Evolutionary conservation across 1,140 invertebrate species (phyloP), one percentile per base, ranked within the genome.

Genomic region (Drosophila fuyamai): DNA sequence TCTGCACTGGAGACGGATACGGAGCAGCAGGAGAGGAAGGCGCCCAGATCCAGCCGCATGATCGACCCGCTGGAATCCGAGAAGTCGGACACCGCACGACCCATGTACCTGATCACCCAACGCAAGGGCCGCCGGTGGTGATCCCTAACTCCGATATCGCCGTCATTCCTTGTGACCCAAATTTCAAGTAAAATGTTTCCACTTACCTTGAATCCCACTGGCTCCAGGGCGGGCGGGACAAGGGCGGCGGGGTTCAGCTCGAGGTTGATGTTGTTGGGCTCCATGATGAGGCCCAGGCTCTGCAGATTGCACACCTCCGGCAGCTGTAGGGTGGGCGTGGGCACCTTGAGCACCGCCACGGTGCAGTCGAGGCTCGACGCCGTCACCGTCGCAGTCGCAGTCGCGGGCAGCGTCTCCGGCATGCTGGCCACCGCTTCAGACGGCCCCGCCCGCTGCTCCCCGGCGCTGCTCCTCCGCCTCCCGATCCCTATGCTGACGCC

Each of bases 271-370:
- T 89, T 89, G 29, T 89, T 88, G 4, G 83, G 84, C 72, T 88
- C 83, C 83, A 88, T 88, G n/a, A 88, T 83, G 38, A 88, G 76
- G 10, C 83, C 83, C 10, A 88, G 65, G 16, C 84, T 89, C 57
- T 89, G 85, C 7, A 89, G 59, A 40, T 89, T 81, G 53, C 80
- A 84, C 23, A 65, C 65, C 70, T 90, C 66, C 16, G 84, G 84
- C 85, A 89, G 56, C 50, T 89, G 84, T 58, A 89, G 77, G 16
- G 77, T 89, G 48, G 84, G 84, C 54, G 84, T 62, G 46, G 85
- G 81, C 62, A 89, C 84, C 74, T 89, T 89, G 43, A 89, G 85
- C 62, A 89, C 77, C 47, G 84, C 84, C 63, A 89, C 84, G 29
- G 80, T 89, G 74, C 85, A 81, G 60, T 89, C 84, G 54, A 90